Conservation (phyloP, 37 sponge, comb jelly and placozoan species). For the Eunapius fragilis region DNA sequence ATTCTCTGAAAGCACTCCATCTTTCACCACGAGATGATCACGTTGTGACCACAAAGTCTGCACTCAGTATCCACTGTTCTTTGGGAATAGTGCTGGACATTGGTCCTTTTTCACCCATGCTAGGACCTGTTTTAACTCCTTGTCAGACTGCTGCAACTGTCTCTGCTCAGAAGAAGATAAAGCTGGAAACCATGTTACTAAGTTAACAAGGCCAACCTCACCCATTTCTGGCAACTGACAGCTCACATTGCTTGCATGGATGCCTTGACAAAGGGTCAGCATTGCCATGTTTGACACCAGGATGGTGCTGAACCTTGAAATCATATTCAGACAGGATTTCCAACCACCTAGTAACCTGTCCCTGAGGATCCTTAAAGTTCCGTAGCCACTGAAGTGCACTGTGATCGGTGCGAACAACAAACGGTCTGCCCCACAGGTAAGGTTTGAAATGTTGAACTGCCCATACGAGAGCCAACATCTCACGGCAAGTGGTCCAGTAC, state of each 20-base stretch:
- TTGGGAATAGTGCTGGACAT: too few relatives aligned
- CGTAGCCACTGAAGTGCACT: not conserved
- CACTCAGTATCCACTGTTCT: too few relatives aligned
- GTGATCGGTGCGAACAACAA: not conserved
- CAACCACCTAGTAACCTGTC: not conserved
- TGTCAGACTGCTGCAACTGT: not conserved
- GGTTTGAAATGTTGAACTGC: not conserved
- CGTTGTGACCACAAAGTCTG: not conserved
- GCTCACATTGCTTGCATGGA: not conserved
- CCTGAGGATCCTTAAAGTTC: not conserved
- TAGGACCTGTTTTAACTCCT: not conserved
- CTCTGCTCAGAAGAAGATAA: not conserved
- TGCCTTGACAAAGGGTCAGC: not conserved
- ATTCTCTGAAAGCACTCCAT: not conserved
- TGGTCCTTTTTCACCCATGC: not conserved
- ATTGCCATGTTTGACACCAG: not conserved
- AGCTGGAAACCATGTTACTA: not conserved
- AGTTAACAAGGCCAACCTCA: not conserved
- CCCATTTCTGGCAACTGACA: not conserved
- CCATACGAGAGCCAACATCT: too few relatives aligned
- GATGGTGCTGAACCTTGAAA: not conserved
- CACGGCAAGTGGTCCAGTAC: slow-evolving; percentile 4
- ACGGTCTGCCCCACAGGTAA: not conserved
- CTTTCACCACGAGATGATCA: not conserved
- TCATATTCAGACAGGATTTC: not conserved